A percentile compares a stretch with the other conserved stretches of the same genome.
Conservation (phyloP, 2,113 vertebrate genomes). For the Pogona vitticeps region DNA sequence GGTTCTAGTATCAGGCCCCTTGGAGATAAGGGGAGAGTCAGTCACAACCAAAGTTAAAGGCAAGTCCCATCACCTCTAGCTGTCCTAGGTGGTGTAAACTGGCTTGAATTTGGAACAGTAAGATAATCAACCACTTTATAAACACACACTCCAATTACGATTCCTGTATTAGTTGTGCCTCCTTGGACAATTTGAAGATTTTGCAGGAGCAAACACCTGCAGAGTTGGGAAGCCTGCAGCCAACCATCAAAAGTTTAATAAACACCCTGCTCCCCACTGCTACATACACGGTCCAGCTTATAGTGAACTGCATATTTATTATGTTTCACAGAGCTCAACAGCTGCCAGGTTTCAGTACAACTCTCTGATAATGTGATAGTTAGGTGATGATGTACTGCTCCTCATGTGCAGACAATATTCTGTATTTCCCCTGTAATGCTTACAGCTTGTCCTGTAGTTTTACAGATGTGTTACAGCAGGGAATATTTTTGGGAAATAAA, state of each 20-base stretch:
- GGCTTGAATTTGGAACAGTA: not conserved
- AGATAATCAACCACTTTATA: not conserved
- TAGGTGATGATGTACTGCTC: conserved; percentile 25
- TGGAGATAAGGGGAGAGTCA: no score
- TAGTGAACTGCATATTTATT: not conserved
- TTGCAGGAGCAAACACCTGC: not conserved
- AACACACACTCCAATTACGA: not conserved
- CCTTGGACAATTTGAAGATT: not conserved
- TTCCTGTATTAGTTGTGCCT: not conserved
- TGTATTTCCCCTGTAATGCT: conserved; percentile 26
- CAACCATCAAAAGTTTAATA: not conserved
- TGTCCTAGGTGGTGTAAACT: no score
- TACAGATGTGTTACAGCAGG: conserved; percentile 20
- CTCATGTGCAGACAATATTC: conserved; percentile 15
- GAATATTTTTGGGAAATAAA: not conserved
- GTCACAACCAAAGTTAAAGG: no score
- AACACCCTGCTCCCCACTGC: not conserved
- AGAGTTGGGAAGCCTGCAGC: not conserved
- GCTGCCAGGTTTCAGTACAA: conserved; percentile 34
- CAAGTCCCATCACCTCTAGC: not conserved
- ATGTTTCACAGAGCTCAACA: conserved; percentile 8
- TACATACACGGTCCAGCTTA: not conserved
- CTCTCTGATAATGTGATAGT: conserved; percentile 19
- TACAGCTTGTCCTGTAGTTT: conserved; percentile 13
- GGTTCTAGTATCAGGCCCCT: no score